Conservation (phyloP, 2,888 invertebrate species). For the Pseudolycoriella hygida region DNA sequence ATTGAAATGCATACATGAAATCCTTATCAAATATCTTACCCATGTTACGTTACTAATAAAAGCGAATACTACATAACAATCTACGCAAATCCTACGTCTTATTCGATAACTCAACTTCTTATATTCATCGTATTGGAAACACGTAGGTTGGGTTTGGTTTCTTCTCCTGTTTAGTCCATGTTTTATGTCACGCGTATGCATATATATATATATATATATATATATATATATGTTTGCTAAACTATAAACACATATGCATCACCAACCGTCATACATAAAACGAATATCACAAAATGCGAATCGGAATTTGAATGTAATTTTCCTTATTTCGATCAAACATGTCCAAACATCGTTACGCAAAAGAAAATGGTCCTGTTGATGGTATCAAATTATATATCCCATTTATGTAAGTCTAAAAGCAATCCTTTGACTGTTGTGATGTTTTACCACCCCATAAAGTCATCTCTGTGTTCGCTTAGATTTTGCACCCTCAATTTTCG, state of each 20-base stretch:
- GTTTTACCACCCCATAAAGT: constrained; percentile 1
- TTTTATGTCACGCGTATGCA: no score
- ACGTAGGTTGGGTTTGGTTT: no score
- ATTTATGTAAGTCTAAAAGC: not conserved
- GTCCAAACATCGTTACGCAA: not conserved
- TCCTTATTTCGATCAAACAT: not conserved
- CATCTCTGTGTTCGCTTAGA: not conserved
- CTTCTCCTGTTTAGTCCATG: no score
- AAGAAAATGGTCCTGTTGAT: not conserved
- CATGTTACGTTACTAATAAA: not conserved
- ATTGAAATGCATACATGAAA: not conserved
- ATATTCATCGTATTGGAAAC: not conserved
- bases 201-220: no score
- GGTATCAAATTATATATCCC: not conserved
- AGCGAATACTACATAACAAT: not conserved
- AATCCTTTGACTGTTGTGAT: not conserved
- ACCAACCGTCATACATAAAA: no score
- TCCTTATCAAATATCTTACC: not conserved
- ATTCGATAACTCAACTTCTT: not conserved
- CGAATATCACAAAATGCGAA: not conserved
- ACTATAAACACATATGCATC: no score
- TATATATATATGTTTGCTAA: no score
- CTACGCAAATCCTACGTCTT: not conserved
- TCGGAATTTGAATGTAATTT: constrained; percentile 1
- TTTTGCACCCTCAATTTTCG: constrained; percentile 1